Evolutionary conservation across 1,140 invertebrate genomes (phyloP).

Genomic region (Harlomillsia oculata): DNA sequence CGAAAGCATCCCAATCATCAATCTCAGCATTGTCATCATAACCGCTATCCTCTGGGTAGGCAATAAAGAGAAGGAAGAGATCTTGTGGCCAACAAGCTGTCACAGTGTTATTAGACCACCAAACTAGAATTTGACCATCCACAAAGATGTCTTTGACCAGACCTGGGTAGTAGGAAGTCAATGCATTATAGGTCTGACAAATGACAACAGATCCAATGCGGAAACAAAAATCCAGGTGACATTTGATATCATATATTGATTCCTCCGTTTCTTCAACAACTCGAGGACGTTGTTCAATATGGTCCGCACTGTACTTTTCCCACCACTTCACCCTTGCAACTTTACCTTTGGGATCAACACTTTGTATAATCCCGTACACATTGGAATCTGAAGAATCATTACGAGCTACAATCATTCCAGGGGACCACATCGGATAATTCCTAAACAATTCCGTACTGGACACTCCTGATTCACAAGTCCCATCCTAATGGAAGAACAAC

Average conservation of each 20-base stretch:
- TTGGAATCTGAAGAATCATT: too few species aligned
- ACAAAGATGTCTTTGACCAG: too few species aligned
- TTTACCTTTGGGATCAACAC: too few species aligned
- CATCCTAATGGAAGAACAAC: too few species aligned
- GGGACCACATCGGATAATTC: too few species aligned
- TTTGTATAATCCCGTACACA: too few species aligned
- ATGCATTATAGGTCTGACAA: conserved; percentile 78
- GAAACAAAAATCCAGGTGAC: conserved; percentile 89
- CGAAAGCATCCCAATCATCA: conserved; percentile 54
- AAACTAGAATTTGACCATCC: conserved; percentile 65
- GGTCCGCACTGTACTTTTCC: conserved; percentile 57
- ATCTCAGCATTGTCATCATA: conserved; percentile 69
- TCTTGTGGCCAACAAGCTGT: conserved; percentile 87
- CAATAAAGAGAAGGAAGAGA: conserved; percentile 59
- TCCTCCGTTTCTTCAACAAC: conserved; percentile 66
- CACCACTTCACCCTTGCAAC: conserved; percentile 84
- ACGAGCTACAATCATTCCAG: too few species aligned
- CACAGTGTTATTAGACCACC: conserved; percentile 72
- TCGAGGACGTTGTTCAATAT: conserved; percentile 55
- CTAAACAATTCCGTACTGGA: too few species aligned
- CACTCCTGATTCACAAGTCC: too few species aligned
- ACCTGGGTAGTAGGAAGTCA: conserved; percentile 70
- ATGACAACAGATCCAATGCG: conserved; percentile 83
- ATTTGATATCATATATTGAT: conserved; percentile 89
- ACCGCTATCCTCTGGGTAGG: too few species aligned